phyloP scores from a whole-genome alignment of 1,140 invertebrate species.

The Drepana arcuata region DNA sequence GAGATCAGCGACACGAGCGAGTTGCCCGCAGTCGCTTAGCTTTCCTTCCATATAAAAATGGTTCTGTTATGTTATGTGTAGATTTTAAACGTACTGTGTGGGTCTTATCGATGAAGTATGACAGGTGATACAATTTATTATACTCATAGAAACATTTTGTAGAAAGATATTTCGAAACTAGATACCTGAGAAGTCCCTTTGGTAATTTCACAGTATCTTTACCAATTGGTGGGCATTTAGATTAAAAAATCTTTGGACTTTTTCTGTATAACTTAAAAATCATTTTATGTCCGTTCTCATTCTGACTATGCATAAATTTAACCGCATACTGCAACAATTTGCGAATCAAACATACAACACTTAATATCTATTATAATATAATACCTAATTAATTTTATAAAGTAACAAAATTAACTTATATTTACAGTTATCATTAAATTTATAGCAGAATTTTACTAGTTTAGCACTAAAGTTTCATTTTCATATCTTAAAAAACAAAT shows the following conservation, averaged over 20 bases:
- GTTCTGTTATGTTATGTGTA: no score
- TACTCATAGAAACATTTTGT: no score
- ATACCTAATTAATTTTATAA: conserved; percentile 69
- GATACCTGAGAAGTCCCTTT: conserved; percentile 31
- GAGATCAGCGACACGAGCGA: conserved; percentile 65
- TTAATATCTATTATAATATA: conserved; percentile 67
- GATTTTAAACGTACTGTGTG: no score
- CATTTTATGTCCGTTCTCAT: conserved; percentile 51
- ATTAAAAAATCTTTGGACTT: conserved; percentile 63
- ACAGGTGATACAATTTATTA: no score
- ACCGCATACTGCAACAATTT: conserved; percentile 67
- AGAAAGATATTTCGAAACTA: no score
- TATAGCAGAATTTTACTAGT: conserved; percentile 64
- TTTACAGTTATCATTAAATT: conserved; percentile 66
- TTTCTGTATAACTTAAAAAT: conserved; percentile 41
- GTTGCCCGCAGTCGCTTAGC: conserved; percentile 47
- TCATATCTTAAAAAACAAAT: no score
- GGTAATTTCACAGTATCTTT: conserved; percentile 45
- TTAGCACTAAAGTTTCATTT: conserved; percentile 40
- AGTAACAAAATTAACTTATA: conserved; percentile 72
- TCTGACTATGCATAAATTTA: conserved; percentile 59
- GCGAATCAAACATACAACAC: conserved; percentile 70
- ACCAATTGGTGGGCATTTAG: conserved; percentile 61
- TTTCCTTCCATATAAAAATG: no score
- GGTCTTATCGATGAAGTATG: no score